Base-by-base conservation (phyloP, 2,797 vertebrate species). In the Galagoides demidoff region DNA sequence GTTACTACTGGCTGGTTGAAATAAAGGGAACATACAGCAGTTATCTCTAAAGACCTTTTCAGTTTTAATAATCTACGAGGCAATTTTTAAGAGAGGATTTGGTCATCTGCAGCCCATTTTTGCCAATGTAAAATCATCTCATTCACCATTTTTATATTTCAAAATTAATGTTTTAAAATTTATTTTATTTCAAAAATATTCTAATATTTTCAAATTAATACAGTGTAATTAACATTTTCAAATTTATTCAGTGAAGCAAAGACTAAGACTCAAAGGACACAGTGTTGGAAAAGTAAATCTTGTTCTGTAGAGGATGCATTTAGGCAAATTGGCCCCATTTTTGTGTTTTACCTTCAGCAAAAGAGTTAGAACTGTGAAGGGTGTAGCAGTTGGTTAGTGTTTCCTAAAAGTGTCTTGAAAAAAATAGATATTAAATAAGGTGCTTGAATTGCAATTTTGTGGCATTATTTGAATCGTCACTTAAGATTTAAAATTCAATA, bases 401-500 rank as follows among this genome's bases (percentile, higher is more conserved):
- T 85, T 63, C 77, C 22, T 92, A 93, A 84, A 81, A 81, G 12
- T 70, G 16, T 2, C 19, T 74, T 87, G 27, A 79, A 45, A 43
- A 25, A 66, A 88, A 27, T 22, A 9, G n/a, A 55, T 59, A 84
- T 81, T 92, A 91, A 88, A 45, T 43, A 91, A 55, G 23, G 4
- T 7, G 1, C 31, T 89, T 78, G 34, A 85, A 64, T 70, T 95
- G 14, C 16, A 96, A 70, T 89, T 59, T 57, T 87, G 63, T 0
- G 7, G 43, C 71, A 27, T 85, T 82, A 84, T 61, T 55, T 73
- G 25, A 90, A 25, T 85, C 23, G 63, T 95, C 52, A 43, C 17
- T 87, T 94, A 87, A 89, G 22, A 34, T 76, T 89, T 90, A 94
- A 92, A 97, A 27, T 90, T 96, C 37, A 78, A 97, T 90, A 86